Evolutionary conservation across 2,888 invertebrate genomes (phyloP), one percentile per base, ranked within the genome.

Genomic region (Spatulosminthurus flaviceps): DNA sequence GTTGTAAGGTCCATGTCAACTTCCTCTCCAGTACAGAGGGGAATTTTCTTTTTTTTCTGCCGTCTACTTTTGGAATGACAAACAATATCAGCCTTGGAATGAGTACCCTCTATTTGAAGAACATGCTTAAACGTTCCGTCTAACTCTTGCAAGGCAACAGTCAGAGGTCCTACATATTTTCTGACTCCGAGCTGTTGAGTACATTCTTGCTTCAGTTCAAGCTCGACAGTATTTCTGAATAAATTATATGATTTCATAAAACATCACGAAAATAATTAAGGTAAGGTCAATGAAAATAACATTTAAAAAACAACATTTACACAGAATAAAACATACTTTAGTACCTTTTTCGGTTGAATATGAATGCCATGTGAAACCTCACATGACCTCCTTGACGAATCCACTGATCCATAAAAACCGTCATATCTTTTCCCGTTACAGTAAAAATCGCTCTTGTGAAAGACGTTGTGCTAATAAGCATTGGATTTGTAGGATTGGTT

Each of bases 41-140:
- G 98, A 87, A 99, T 98, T 88, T 98, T 99, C 88, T 98, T 98
- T 90, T 99, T 99, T 88, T 98, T 98, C 87, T 99, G 98, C 84
- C 97, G 90, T 80, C 99, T 90, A 86, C 97, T 98, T 89, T 99
- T 99, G 70, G 98, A 98, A 88, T 99, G 99, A 86, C 99, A 99
- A 0, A 98, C 98, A 79, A 99, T 96, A 87, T 99, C 99, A 21
- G 97, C 93, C 86, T 96, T 96, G 0, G 97, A 96, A 0, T 95
- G 92, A 1, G 95, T 96, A 85, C 97, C 97, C 89, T 99, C 99
- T 81, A 91, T 90, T 88, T 95, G 95, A 71, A 99, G 90, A 26
- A 94, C 97, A 87, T 99, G 98, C 86, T 95, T 95, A 87, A 99
- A 99, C 0, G 98, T 97, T 0, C 99, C 99, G 88, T 99, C 99